phyloP scores from a whole-genome alignment of 1,140 invertebrate species.

The Nasonia vitripennis region DNA sequence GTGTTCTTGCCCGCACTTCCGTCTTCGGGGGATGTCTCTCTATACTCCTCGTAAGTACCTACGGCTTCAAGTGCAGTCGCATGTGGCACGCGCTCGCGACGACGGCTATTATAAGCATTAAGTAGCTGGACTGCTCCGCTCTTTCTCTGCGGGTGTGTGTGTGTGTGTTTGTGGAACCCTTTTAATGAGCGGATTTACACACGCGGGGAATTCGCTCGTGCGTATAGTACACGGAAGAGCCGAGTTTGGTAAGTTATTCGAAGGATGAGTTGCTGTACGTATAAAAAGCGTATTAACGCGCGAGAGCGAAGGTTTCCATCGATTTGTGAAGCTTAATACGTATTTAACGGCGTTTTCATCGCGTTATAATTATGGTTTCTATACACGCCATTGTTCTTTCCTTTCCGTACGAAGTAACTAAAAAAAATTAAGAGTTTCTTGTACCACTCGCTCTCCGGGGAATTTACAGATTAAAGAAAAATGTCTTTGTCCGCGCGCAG shows the following conservation, averaged over 20 bases:
- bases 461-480: slow-evolving; percentile 16
- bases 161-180: no score
- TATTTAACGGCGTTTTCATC: background rate
- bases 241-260: no score
- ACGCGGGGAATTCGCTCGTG: no score
- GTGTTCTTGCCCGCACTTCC: slow-evolving; percentile 7
- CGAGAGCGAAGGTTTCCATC: background rate
- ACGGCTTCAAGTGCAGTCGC: background rate
- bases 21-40: background rate
- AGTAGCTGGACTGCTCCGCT: no score
- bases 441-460: background rate
- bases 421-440: background rate
- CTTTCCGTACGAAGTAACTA: background rate
- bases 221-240: no score
- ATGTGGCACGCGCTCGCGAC: slow-evolving; percentile 4
- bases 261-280: no score
- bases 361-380: no score
- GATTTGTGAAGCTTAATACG: background rate
- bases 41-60: background rate
- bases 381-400: background rate
- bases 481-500: slow-evolving; percentile 18
- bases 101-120: no score
- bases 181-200: no score
- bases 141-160: no score
- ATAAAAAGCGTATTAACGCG: background rate